These are phyloP conservation scores for Catagonus wagneri DNA, from an alignment of 2,113 vertebrate species.

Conservation along the genomic window DNA sequence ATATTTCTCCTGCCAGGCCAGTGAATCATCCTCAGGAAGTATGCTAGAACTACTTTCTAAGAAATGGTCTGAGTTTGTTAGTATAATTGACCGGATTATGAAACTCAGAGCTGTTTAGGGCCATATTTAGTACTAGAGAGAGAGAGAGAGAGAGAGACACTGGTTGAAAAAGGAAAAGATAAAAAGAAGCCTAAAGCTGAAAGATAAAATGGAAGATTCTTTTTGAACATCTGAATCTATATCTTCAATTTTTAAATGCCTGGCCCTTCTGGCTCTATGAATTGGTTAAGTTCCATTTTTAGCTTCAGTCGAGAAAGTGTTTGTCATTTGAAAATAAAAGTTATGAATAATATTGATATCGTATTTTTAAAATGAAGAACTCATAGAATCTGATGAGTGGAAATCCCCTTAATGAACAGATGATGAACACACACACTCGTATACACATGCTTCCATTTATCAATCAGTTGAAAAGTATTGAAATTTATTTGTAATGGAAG, in stretches of 20 bases:
- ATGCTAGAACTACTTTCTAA: background rate
- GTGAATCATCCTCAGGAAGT: background rate
- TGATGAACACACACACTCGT: background rate
- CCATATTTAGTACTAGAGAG: background rate
- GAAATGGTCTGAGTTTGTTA: background rate
- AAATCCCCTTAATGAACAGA: background rate
- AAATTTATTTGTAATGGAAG: slow-evolving; percentile 23
- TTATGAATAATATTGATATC: background rate
- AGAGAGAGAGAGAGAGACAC: background rate
- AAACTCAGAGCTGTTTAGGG: background rate
- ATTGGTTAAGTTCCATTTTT: background rate
- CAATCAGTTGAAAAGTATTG: background rate
- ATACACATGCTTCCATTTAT: background rate
- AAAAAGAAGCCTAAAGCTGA: background rate
- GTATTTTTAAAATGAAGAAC: background rate
- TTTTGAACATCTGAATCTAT: background rate
- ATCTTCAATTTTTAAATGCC: background rate
- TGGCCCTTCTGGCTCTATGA: background rate
- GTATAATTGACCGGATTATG: background rate
- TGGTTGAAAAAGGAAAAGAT: background rate
- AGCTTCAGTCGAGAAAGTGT: background rate
- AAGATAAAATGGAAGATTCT: background rate
- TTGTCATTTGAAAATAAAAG: background rate
- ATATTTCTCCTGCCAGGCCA: background rate
- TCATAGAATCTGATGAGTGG: background rate